phyloP scores from a whole-genome alignment of 2,113 vertebrate genomes.

The Centropristis striata region DNA sequence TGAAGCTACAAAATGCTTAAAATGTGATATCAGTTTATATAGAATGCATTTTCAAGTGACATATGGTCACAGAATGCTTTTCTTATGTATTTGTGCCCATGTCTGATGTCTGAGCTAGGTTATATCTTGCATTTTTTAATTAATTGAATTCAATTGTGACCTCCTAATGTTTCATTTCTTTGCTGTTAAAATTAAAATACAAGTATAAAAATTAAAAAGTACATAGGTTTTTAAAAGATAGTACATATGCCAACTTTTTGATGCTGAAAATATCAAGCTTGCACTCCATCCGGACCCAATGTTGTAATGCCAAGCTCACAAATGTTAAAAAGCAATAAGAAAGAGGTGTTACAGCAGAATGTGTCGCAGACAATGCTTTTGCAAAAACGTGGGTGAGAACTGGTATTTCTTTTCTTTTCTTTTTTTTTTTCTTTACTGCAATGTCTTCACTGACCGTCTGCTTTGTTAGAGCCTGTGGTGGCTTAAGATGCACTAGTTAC shows the following conservation, averaged over 20 bases:
- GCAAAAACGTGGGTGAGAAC: neutral
- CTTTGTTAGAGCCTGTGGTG: conserved; percentile 34
- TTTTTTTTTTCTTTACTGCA: neutral
- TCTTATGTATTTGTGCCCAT: too few species aligned
- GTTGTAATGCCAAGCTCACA: neutral
- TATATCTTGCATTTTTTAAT: neutral
- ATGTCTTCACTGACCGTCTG: conserved; percentile 13
- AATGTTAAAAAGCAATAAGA: conserved; percentile 6
- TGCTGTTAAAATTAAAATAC: neutral
- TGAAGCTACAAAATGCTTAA: too few species aligned
- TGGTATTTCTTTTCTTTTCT: neutral
- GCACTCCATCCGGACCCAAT: neutral
- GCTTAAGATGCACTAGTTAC: conserved; percentile 21
- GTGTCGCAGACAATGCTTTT: neutral
- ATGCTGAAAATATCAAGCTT: neutral
- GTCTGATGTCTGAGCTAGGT: neutral
- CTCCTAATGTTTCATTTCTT: neutral
- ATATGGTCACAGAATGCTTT: too few species aligned
- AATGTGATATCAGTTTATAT: too few species aligned
- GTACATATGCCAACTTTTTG: neutral
- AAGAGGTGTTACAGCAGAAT: conserved; percentile 2
- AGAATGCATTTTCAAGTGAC: too few species aligned
- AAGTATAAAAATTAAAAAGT: neutral
- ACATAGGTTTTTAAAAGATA: neutral
- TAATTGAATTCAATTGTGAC: neutral